phyloP scores from a whole-genome alignment of 1,140 invertebrate species.

The Achatina immaculata region DNA sequence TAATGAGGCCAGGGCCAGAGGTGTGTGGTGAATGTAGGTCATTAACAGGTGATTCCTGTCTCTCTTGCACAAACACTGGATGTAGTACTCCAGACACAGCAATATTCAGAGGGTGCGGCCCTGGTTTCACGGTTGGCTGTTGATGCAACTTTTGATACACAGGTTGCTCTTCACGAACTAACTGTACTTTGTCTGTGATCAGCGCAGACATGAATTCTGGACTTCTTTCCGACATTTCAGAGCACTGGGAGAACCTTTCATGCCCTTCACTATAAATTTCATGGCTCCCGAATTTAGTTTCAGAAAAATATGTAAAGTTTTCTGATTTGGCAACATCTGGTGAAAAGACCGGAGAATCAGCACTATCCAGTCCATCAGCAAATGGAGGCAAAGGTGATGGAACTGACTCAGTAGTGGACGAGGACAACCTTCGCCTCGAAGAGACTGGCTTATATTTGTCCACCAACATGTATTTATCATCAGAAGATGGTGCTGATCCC shows the following conservation, averaged over 20 bases:
- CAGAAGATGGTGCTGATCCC: background rate
- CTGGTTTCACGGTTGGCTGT: background rate
- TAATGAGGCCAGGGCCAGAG: background rate
- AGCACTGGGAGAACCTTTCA: background rate
- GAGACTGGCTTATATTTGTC: background rate
- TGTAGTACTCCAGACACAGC: background rate
- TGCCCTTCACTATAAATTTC: background rate
- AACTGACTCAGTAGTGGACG: conserved; percentile 31
- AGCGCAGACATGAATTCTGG: background rate
- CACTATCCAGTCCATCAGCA: conserved; percentile 1
- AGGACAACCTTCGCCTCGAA: conserved; percentile 15
- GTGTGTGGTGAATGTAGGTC: background rate
- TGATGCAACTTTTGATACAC: background rate
- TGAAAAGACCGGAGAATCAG: conserved; percentile 16
- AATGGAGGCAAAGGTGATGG: conserved; percentile 17
- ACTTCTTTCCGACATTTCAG: background rate
- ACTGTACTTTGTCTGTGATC: no score
- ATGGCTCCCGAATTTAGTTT: background rate
- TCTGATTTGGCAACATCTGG: background rate
- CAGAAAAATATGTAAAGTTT: background rate
- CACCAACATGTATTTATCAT: background rate
- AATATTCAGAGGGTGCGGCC: background rate
- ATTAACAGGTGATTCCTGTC: background rate
- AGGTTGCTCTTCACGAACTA: background rate
- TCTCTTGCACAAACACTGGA: background rate